Evolutionary conservation across 2,888 invertebrate genomes (phyloP), one percentile per base, ranked within the genome.

Genomic region (Timandra comae): DNA sequence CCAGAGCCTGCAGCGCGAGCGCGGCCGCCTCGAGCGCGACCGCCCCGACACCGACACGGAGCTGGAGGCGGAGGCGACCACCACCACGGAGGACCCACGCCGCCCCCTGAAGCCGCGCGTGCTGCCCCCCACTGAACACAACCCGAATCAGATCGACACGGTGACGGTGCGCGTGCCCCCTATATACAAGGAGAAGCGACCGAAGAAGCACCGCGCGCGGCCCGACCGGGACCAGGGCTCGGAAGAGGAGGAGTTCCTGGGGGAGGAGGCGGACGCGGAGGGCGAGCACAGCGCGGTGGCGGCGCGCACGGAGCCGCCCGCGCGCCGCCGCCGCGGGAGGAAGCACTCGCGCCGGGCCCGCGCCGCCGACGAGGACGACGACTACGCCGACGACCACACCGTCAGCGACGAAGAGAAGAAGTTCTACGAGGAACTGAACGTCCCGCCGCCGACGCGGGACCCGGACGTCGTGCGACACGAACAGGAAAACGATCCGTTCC

Each of bases 151-250:
- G 48, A 86, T 86, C 13, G 86, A 86, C 42, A 86, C 85, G 1
- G 78, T 86, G 3, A 85, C 86, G 0, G 86, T 86, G 9, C 66
- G 85, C 24, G 85, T 86, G 27, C 86, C 86, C 1, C 86, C 86
- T 1, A 86, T 86, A 32, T 82, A 85, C 49, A 69, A 59, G 38
- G 84, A 78, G 39, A 81, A 77, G 38, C 71, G 69, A 3, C 86
- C 86, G 7, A 77, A 70, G 29, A 85, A 86, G 46, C 56, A 81
- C 7, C 75, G 86, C 36, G 73, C 84, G 1, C 72, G 60, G 8
- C 70, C 70, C 1, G 70, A 73, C 23, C 52, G 66, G 1, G 71
- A 71, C 29, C 65, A 61, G n/a, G n/a, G n/a, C n/a, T n/a, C n/a
- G n/a, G 56, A 60, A 4, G 56, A 59, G 3, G 43, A 36, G 6